Percentiles rank a stretch among this genome's conserved stretches.
These are phyloP conservation scores for Passer montanus DNA, from an alignment of 2,113 vertebrate species.

Conservation along the genomic window DNA sequence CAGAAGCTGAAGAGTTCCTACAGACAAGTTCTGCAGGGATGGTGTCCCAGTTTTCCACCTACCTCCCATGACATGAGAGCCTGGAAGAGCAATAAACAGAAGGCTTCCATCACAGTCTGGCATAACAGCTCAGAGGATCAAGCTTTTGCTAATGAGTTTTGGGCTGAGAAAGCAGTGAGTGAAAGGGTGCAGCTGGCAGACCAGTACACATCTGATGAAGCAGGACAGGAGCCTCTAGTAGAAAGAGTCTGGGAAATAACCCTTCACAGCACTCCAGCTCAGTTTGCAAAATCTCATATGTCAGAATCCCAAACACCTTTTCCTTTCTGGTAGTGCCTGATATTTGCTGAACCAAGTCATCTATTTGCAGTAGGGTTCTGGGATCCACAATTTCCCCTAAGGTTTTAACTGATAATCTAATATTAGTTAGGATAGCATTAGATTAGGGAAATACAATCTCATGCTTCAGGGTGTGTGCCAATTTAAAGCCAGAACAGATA, in stretches of 20 bases:
- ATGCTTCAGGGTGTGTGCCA: background rate
- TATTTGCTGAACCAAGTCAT: background rate
- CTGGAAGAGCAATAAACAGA: background rate
- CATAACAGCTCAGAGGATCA: background rate
- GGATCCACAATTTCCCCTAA: background rate
- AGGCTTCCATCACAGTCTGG: background rate
- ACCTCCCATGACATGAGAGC: fast-evolving
- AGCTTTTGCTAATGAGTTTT: background rate
- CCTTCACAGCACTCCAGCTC: background rate
- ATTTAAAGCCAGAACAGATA: background rate
- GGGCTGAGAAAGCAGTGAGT: background rate
- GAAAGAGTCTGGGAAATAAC: background rate
- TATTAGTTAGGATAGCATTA: background rate
- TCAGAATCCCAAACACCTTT: background rate
- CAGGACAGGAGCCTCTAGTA: background rate
- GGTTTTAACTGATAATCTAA: background rate
- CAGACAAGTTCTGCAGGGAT: background rate
- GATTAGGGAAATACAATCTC: conserved; percentile 1
- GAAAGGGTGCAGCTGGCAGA: background rate
- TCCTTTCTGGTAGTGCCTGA: background rate
- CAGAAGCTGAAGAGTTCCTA: background rate
- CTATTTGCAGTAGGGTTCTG: background rate
- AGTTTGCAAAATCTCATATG: background rate
- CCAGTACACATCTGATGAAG: background rate
- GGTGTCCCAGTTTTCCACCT: background rate